Evolutionary conservation across 2,113 vertebrate genomes (phyloP).

Genomic region (Poicephalus gulielmi): DNA sequence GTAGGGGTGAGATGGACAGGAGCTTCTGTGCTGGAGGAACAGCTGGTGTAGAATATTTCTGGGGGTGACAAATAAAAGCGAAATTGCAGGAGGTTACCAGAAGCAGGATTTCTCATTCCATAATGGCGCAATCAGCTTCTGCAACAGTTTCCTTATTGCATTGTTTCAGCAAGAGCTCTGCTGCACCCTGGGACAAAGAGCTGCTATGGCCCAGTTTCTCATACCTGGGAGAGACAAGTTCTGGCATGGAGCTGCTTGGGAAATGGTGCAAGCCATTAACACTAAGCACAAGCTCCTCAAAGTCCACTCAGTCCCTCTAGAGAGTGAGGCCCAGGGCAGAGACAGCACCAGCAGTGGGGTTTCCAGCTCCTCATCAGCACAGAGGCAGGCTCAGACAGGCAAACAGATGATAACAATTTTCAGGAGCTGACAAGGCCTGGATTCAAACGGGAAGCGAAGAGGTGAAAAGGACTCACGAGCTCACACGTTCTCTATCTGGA

Average conservation of each 20-base stretch:
- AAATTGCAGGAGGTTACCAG: background rate
- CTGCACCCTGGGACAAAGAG: background rate
- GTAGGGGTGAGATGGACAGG: background rate
- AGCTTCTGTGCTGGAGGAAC: background rate
- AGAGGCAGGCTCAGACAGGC: background rate
- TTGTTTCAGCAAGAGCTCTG: background rate
- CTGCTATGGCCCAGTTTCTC: background rate
- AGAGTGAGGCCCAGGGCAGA: background rate
- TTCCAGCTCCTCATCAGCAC: fast-evolving
- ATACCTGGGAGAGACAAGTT: background rate
- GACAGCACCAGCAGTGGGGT: background rate
- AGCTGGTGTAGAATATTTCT: background rate
- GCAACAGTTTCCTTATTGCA: background rate
- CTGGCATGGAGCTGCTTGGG: background rate
- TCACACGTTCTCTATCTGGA: background rate
- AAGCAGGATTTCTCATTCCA: background rate
- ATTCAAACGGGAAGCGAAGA: background rate
- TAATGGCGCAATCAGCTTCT: background rate
- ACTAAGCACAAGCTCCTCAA: background rate
- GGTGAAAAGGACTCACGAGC: constrained; percentile 24
- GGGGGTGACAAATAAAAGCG: background rate
- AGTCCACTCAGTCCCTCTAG: background rate
- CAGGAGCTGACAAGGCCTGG: background rate
- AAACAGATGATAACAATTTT: constrained; percentile 25
- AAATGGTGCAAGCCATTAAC: background rate